Evolutionary conservation across 2,797 vertebrate species (phyloP).

Genomic region (Pipistrellus nathusii): DNA sequence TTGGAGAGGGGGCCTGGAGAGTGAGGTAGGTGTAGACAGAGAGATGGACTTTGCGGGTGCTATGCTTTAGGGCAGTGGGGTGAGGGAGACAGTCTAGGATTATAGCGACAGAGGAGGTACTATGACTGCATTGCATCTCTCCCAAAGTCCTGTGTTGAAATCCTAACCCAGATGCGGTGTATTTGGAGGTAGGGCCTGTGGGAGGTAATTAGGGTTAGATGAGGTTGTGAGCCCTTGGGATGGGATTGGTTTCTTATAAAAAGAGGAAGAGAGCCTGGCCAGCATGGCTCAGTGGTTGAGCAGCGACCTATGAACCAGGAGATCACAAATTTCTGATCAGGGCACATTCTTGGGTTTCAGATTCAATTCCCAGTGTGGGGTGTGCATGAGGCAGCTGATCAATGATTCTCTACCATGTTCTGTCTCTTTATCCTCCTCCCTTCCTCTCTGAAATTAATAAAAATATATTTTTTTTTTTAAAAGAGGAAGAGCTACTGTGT

Average conservation of each 20-base stretch:
- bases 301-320: no score
- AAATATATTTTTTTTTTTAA: no score
- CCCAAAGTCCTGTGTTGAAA: neutral
- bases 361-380: no score
- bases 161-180: neutral
- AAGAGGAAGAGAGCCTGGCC: neutral
- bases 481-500: neutral
- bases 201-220: neutral
- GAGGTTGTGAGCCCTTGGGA: neutral
- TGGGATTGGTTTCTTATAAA: neutral
- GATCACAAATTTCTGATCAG: no score
- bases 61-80: neutral
- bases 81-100: neutral
- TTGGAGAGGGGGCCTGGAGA: neutral
- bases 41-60: neutral
- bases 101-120: neutral
- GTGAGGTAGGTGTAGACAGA: neutral
- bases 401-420: no score
- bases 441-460: no score
- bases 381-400: no score
- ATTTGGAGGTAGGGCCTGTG: neutral
- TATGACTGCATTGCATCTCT: neutral
- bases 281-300: no score
- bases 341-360: no score
- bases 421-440: no score